phyloP scores from a whole-genome alignment of 1,140 invertebrate genomes.

The Meteorus sp. region DNA sequence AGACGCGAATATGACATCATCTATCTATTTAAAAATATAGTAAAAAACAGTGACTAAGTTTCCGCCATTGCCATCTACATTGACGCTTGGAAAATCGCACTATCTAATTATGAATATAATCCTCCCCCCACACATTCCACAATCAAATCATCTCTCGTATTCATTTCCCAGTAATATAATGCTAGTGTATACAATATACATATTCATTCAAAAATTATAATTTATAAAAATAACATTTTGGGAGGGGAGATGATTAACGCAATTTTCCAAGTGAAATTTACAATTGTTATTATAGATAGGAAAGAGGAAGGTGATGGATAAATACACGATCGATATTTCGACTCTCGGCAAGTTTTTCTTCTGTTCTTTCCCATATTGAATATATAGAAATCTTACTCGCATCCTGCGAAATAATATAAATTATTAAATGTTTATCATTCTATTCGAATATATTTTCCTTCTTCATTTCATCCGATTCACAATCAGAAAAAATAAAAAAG shows the following conservation, averaged over 20 bases:
- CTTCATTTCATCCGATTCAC: background rate
- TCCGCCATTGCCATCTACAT: slow-evolving; percentile 39
- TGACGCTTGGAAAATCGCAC: slow-evolving; percentile 45
- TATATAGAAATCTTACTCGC: background rate
- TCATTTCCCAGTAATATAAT: slow-evolving; percentile 28
- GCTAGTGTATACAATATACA: slow-evolving; percentile 49
- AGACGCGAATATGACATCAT: slow-evolving; percentile 47
- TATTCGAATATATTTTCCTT: too few relatives aligned
- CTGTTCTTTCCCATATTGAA: background rate
- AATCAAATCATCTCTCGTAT: slow-evolving; percentile 22
- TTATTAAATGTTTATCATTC: background rate
- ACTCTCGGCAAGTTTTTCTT: background rate
- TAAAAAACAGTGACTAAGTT: slow-evolving; percentile 60
- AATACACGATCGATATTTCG: slow-evolving; percentile 1
- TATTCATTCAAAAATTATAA: slow-evolving; percentile 42
- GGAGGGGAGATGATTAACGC: slow-evolving; percentile 38
- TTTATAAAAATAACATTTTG: slow-evolving; percentile 56
- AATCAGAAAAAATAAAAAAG: background rate
- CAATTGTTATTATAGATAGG: background rate
- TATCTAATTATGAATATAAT: slow-evolving; percentile 38
- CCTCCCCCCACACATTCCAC: slow-evolving; percentile 11
- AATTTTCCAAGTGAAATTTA: slow-evolving; percentile 18
- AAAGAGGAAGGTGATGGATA: background rate
- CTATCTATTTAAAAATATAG: slow-evolving; percentile 50
- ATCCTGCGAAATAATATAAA: background rate